phyloP scores from a whole-genome alignment of 2,888 invertebrate genomes.

The Seira ritae region DNA sequence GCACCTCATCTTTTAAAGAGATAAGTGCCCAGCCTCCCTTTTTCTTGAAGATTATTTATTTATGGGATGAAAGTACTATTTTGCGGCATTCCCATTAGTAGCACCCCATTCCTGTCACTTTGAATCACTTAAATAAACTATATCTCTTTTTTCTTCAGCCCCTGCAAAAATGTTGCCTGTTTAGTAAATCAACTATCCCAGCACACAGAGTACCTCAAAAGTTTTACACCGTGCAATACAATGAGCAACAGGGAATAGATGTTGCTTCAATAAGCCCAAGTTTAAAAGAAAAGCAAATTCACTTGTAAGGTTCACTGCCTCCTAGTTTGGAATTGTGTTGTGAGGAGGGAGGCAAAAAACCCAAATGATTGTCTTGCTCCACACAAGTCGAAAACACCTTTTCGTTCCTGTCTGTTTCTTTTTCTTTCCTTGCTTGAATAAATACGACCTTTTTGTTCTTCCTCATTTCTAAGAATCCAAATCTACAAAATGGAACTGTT shows the following conservation, averaged over 20 bases:
- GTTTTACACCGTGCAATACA: background rate
- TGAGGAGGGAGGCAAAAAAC: background rate
- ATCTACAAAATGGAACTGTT: conserved; percentile 28
- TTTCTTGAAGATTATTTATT: conserved; percentile 72
- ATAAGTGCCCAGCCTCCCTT: conserved; percentile 42
- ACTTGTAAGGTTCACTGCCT: background rate
- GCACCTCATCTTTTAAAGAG: conserved; percentile 54
- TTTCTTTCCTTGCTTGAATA: conserved; percentile 24
- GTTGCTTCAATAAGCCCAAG: background rate
- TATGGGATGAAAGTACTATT: conserved; percentile 69
- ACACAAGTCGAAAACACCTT: background rate
- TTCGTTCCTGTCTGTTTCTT: background rate
- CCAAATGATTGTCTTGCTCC: background rate
- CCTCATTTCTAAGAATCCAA: background rate
- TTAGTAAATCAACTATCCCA: too few species aligned
- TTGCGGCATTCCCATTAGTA: conserved; percentile 71
- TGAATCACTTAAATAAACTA: conserved; percentile 70
- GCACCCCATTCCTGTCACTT: conserved; percentile 73
- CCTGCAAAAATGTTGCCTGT: conserved; percentile 16
- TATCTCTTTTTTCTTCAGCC: conserved; percentile 48
- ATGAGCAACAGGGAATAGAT: conserved; percentile 41
- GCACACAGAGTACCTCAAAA: too few species aligned
- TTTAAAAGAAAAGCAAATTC: background rate
- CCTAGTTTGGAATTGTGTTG: background rate
- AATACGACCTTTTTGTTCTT: conserved; percentile 14